A percentile compares a stretch with the other conserved stretches of the same genome.
Conservation (phyloP, 2,113 vertebrate species). For the Ursus arctos region DNA sequence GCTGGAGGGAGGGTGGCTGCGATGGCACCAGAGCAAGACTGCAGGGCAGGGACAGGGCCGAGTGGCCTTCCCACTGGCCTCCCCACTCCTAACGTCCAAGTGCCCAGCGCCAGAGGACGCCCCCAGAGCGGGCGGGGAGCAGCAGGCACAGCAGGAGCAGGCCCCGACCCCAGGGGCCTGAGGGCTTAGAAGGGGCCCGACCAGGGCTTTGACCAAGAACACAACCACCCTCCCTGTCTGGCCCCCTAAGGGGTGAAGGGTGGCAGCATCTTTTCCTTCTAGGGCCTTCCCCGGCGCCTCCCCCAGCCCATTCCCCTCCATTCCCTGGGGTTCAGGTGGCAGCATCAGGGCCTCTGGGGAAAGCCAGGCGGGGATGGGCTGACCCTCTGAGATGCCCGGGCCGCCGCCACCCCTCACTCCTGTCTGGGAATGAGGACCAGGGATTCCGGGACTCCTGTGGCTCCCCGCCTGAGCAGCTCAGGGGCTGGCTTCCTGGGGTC, state of each 20-base stretch:
- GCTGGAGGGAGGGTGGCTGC: neutral
- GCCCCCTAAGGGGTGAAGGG: neutral
- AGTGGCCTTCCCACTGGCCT: neutral
- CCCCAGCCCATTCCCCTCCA: neutral
- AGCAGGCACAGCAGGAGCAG: neutral
- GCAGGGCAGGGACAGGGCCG: neutral
- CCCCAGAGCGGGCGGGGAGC: too few species aligned
- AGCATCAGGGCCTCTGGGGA: neutral
- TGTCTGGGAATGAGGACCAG: neutral
- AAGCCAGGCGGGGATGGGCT: neutral
- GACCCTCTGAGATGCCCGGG: neutral
- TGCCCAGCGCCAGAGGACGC: neutral
- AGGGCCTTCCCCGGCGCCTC: neutral
- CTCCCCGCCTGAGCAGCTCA: neutral
- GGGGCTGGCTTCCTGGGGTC: neutral
- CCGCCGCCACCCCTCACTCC: neutral
- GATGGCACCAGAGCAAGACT: neutral
- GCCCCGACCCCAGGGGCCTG: neutral
- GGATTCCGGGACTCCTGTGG: accelerated
- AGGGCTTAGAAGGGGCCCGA: neutral
- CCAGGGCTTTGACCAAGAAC: neutral
- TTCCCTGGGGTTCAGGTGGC: neutral
- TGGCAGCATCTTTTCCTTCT: neutral
- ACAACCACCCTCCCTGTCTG: neutral
- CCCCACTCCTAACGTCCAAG: neutral